These are phyloP conservation scores for Trissolcus japonicus DNA, from an alignment of 2,888 invertebrate species.

Conservation along the genomic window DNA sequence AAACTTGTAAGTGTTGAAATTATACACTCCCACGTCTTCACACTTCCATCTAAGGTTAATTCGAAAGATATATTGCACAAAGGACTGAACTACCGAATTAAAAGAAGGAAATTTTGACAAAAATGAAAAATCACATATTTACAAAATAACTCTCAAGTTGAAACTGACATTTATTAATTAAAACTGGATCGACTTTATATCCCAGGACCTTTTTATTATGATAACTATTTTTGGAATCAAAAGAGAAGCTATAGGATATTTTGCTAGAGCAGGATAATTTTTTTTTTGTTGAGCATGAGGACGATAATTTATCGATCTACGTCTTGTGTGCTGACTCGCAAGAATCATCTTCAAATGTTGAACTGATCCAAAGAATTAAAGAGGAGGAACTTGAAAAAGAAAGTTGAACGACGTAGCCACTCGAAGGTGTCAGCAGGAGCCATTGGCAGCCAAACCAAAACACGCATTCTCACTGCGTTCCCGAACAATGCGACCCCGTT, in stretches of 20 bases:
- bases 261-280: conserved; percentile 18
- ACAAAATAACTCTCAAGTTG: background rate
- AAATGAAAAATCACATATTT: conserved; percentile 8
- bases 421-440: conserved; percentile 59
- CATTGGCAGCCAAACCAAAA: conserved; percentile 59
- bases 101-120: background rate
- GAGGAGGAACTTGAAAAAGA: conserved; percentile 39
- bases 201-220: no score
- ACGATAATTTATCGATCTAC: conserved; percentile 56
- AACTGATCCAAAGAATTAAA: conserved; percentile 43
- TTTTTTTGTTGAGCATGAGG: conserved; percentile 21
- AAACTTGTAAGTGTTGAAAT: conserved; percentile 34
- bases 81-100: conserved; percentile 38
- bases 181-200: no score
- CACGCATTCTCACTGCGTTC: conserved; percentile 49
- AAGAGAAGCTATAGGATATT: conserved; percentile 15
- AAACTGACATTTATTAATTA: no score
- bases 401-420: conserved; percentile 38
- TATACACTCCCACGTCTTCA: conserved; percentile 37
- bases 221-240: no score
- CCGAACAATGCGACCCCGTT: conserved; percentile 59
- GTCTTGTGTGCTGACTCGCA: conserved; percentile 50
- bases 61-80: background rate
- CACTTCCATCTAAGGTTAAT: conserved; percentile 19
- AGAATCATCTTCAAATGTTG: conserved; percentile 45